Base-by-base conservation (phyloP, 2,888 invertebrate genomes). In the Thecocarcelia acutangulata region DNA sequence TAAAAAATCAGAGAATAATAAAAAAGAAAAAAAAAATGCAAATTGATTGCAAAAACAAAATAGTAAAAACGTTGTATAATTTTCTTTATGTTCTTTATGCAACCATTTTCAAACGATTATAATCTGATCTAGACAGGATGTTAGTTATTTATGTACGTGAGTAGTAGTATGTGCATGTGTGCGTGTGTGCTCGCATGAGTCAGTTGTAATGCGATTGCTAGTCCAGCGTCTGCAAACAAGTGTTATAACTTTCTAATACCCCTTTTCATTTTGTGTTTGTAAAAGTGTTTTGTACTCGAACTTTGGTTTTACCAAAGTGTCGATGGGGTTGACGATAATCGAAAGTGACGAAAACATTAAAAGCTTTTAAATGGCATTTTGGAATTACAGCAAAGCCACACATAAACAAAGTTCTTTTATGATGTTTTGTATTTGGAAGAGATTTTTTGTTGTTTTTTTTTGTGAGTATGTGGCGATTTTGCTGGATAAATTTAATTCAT, bases 291-390 rank as follows among this genome's bases (percentile, higher is more conserved):
- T 24, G 40, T 56, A 56, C 46, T 48, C 33, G 9, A 24, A 11
- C 70, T 70, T 70, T 70, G 69, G 70, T 77, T 70, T 64, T 48
- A 37, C 37, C 33, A 24, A 37, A 59, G 50, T 40, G n/a, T 28
- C 37, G 74, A 56, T 66, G 48, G 8, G n/a, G n/a, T 44, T 40
- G 76, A 77, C 63, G 77, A 77, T 81, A 82, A 82, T 82, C 78
- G 81, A 82, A 82, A 82, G 77, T 78, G 81, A 82, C 78, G 77
- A 82, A 82, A 82, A 70, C 64, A 78, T 78, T 82, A 82, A 82
- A 74, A 82, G 81, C 77, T 78, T 82, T 82, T 78, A 82, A 82
- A 75, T 82, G 74, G 59, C 21, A 69, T 81, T 77, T 73, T 52
- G 8, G 66, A 66, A 44, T 70, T 64, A 77, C 42, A 42, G 1